Percentiles rank a stretch among this genome's conserved stretches.
These are phyloP conservation scores for Ammodytes dubius DNA, from an alignment of 2,113 vertebrate genomes.

Conservation along the genomic window DNA sequence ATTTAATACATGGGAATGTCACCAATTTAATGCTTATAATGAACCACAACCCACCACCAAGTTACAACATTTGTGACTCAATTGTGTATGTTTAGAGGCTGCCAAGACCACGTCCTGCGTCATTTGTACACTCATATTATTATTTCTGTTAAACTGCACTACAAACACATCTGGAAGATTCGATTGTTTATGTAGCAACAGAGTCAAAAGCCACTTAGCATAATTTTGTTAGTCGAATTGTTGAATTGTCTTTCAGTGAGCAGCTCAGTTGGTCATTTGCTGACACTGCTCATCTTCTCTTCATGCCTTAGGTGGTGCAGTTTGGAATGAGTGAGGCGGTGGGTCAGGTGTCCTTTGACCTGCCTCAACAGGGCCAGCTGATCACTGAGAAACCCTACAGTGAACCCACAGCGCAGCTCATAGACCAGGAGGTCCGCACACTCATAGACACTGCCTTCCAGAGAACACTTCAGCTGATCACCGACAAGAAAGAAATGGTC, in stretches of 20 bases:
- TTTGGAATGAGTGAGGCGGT: slow-evolving; percentile 97
- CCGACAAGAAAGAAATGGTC: slow-evolving; percentile 90
- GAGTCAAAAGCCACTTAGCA: background rate
- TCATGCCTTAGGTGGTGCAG: slow-evolving; percentile 88
- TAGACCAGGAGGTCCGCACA: slow-evolving; percentile 85
- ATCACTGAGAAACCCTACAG: slow-evolving; percentile 95
- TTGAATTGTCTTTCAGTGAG: background rate
- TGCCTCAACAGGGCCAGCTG: slow-evolving; percentile 90
- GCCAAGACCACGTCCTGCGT: background rate
- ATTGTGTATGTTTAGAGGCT: background rate
- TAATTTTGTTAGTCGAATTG: background rate
- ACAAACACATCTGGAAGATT: background rate
- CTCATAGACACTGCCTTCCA: slow-evolving; percentile 83
- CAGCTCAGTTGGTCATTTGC: background rate
- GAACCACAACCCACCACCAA: background rate
- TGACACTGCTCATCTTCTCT: background rate
- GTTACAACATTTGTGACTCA: background rate
- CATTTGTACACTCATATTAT: background rate
- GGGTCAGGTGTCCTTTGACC: slow-evolving; percentile 95
- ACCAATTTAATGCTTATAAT: background rate
- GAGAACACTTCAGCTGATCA: slow-evolving; percentile 80
- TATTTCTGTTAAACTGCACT: background rate
- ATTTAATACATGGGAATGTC: background rate
- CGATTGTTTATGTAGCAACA: background rate
- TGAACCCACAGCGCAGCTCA: slow-evolving; percentile 85